Conservation (phyloP, 2,113 vertebrate genomes). For the Progne subis region DNA sequence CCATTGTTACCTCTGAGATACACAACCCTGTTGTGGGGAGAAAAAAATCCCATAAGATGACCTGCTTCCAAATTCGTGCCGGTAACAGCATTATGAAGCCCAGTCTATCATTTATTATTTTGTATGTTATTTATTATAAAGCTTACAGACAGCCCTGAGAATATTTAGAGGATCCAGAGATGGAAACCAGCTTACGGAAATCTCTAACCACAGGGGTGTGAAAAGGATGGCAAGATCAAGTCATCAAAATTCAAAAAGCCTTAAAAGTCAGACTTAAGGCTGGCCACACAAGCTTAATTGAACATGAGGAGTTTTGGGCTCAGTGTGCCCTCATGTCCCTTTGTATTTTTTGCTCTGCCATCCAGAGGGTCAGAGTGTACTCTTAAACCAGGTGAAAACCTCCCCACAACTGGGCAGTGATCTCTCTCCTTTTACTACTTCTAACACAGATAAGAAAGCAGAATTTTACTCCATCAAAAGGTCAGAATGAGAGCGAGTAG, state of each 20-base stretch:
- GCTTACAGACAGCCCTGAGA: neutral
- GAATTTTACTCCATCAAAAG: neutral
- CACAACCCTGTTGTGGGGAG: neutral
- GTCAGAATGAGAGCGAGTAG: neutral
- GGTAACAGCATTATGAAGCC: neutral
- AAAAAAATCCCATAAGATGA: accelerated
- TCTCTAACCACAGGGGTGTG: neutral
- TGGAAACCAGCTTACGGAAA: accelerated
- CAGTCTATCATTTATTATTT: neutral
- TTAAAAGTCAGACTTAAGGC: neutral
- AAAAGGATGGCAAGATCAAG: neutral
- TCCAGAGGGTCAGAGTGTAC: neutral
- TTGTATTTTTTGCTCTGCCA: neutral
- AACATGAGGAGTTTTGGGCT: neutral
- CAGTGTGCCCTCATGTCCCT: neutral
- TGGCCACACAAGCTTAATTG: neutral
- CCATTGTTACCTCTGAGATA: neutral
- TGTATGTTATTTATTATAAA: neutral
- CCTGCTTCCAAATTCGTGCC: neutral
- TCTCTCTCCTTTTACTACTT: neutral
- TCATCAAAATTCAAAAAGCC: neutral
- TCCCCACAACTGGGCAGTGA: neutral
- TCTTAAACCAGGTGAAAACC: neutral
- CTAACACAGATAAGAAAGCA: neutral
- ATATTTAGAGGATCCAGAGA: neutral